Evolutionary conservation across 2,888 invertebrate species (phyloP).

Genomic region (Tipula lateralis): DNA sequence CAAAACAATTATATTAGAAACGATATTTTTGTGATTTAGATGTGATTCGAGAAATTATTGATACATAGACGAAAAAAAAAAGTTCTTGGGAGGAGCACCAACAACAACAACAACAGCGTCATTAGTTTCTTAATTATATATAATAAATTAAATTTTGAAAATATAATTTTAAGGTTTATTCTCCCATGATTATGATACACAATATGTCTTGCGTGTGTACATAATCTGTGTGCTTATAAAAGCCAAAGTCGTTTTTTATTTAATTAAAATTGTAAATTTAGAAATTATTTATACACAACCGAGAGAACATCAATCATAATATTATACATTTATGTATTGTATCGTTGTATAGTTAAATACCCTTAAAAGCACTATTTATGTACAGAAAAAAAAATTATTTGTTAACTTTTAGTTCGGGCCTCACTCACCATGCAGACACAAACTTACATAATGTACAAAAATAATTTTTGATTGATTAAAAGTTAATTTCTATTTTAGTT

Average conservation of each 20-base stretch:
- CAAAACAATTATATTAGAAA: not conserved
- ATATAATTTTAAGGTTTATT: not conserved
- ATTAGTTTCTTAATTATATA: not conserved
- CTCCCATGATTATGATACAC: not conserved
- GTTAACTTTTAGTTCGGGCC: not conserved
- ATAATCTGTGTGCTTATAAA: not conserved
- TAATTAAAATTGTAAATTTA: not conserved
- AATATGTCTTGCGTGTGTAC: not conserved
- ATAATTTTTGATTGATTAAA: not conserved
- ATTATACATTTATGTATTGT: not conserved
- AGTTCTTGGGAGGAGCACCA: not conserved
- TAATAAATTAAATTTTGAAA: not conserved
- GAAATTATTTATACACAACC: not conserved
- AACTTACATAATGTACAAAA: not conserved
- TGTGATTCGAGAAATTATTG: not conserved
- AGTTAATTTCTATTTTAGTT: not conserved
- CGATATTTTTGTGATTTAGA: not conserved
- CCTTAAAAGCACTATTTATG: conserved; percentile 1
- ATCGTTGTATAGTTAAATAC: not conserved
- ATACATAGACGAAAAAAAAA: conserved; percentile 1
- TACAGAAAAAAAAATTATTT: not conserved
- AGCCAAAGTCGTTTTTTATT: not conserved
- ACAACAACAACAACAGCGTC: too few relatives aligned
- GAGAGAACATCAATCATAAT: conserved; percentile 19
- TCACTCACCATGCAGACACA: not conserved